Evolutionary conservation across 2,888 invertebrate species (phyloP), one percentile per base, ranked within the genome.

Genomic region (Dascillus cervinus): DNA sequence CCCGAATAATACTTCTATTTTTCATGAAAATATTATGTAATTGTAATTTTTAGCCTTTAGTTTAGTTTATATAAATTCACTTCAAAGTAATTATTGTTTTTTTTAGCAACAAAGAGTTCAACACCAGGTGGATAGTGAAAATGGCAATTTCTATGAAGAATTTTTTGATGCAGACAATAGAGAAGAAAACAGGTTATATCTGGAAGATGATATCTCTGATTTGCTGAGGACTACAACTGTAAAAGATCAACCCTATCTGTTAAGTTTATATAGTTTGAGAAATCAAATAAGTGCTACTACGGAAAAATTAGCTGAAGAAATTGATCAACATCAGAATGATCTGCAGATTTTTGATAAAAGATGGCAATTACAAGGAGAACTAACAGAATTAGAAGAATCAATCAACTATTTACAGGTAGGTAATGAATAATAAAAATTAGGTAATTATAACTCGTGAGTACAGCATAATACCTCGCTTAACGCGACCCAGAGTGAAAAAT

Each of bases 371-470:
- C 31, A 41, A 19, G 11, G 52, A 31, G 37, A 43, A 15, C 26
- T 66, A 15, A 57, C 59, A 34, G 38, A 47, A 12, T 33, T 58
- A 10, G 52, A 60, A 22, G 42, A 52, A 1, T 47, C 56, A 14
- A 56, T 59, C 12, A 60, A 63, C 46, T 59, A 60, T 10, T 56
- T 50, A n/a, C n/a, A n/a, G n/a, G n/a, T n/a, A n/a, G n/a, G n/a
- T n/a, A n/a, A n/a, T n/a, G n/a, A n/a, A n/a, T n/a, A n/a, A n/a
- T n/a, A n/a, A n/a, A n/a, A n/a, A n/a, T n/a, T n/a, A n/a, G n/a
- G n/a, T n/a, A n/a, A n/a, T n/a, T n/a, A n/a, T n/a, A n/a, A n/a
- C n/a, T n/a, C n/a, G n/a, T n/a, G n/a, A n/a, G n/a, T n/a, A n/a
- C n/a, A n/a, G n/a, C n/a, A n/a, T n/a, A n/a, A n/a, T n/a, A n/a